Base-by-base conservation (phyloP, 2,888 invertebrate genomes). In the Griposia aprilina region DNA sequence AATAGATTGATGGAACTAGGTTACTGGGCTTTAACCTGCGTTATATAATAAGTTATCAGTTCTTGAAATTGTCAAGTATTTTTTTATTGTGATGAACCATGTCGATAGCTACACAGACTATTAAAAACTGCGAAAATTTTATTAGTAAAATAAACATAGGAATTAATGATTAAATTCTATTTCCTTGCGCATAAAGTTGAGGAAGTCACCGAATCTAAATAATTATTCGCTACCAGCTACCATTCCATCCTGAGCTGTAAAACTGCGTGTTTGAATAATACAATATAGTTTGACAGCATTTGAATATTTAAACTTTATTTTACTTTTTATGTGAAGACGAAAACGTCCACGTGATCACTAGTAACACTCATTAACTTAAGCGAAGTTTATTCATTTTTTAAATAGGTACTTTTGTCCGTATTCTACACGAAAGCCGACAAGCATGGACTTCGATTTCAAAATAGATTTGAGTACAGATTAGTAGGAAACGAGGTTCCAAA, bases 1-100 rank as follows among this genome's bases (percentile, higher is more conserved):
- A 83, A 83, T 80, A 78, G 83, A 84, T 88, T 86, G 88, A 87
- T 80, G 75, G 74, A 88, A 82, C 41, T 88, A 82, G 88, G 88
- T 88, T 82, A 88, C 77, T 88, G 81, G 87, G 84, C 80, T 75
- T 68, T 82, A 78, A 80, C 67, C 74, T 74, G 67, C 67, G 63
- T 88, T 88, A 81, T 81, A 80, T 87, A 87, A 87, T 86, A 72
- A 74, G 23, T 76, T 86, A 84, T 88, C 77, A 80, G 74, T 62
- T 77, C 69, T 74, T 79, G 63, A 74, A 70, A 76, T 71, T 59
- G 59, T 57, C 66, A 48, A 57, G 59, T 71, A 13, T 69, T 48
- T 77, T 52, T 63, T 20, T 68, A 45, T 41, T n/a, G 63, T 2
- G 36, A 23, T 41, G 17, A 2, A 66, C 48, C 52, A 45, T 57